phyloP scores from a whole-genome alignment of 1,140 invertebrate species.

The Kradibia gibbosae region DNA sequence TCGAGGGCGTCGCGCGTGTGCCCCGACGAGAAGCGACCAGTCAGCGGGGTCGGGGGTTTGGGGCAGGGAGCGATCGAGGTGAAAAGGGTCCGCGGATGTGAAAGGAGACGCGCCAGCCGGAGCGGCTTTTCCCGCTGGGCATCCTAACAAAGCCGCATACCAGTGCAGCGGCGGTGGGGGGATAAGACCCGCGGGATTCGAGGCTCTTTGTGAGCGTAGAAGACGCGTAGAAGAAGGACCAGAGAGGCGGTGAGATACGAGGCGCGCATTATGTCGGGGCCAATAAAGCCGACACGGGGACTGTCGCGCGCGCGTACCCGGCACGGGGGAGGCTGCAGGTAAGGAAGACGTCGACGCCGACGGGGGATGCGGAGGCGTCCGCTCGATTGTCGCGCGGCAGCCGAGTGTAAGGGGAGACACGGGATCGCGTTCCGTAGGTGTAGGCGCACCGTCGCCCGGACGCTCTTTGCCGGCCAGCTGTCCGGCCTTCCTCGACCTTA shows the following conservation, averaged over 20 bases:
- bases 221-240: neutral
- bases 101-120: neutral
- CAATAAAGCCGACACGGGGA: too few relatives aligned
- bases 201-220: neutral
- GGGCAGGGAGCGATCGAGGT: neutral
- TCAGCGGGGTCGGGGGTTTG: neutral
- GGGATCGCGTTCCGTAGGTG: neutral
- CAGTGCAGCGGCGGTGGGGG: neutral
- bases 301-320: too few relatives aligned
- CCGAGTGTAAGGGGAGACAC: neutral
- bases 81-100: slow-evolving; percentile 10
- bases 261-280: neutral
- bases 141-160: neutral
- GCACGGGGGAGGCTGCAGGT: neutral
- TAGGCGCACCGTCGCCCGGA: too few relatives aligned
- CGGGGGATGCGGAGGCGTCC: neutral
- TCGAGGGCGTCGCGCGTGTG: neutral
- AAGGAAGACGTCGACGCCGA: slow-evolving; percentile 28
- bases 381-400: neutral
- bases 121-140: neutral
- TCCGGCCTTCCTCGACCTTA: slow-evolving; percentile 59
- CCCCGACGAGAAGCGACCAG: neutral
- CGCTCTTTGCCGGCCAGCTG: slow-evolving; percentile 27
- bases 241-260: neutral
- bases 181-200: neutral